A percentile compares a stretch with the other conserved stretches of the same genome.
phyloP scores from a whole-genome alignment of 2,888 invertebrate genomes.

The Calliopum simillimum region DNA sequence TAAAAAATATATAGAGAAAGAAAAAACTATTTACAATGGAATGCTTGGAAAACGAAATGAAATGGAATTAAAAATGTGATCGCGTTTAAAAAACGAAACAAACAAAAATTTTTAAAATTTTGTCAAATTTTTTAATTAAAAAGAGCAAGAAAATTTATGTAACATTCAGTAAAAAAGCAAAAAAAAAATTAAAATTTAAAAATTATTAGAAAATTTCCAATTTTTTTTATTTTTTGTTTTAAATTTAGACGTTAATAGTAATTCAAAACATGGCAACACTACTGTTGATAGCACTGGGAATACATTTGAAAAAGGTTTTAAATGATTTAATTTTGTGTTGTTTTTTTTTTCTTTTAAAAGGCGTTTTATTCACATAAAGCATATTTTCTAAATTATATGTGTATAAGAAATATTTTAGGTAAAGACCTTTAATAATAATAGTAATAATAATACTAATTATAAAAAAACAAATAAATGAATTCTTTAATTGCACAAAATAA shows the following conservation, averaged over 20 bases:
- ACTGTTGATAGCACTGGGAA: conserved; percentile 15
- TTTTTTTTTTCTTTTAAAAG: background rate
- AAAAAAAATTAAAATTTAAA: background rate
- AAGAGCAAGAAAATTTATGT: background rate
- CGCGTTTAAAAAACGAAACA: conserved; percentile 42
- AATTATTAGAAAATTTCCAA: conserved; percentile 2
- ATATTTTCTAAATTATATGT: background rate
- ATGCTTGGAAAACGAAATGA: conserved; percentile 18
- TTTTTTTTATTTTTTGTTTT: background rate
- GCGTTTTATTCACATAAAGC: no score
- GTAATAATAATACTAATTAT: no score
- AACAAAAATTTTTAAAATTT: conserved; percentile 13
- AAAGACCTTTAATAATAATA: conserved; percentile 34
- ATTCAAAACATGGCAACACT: background rate
- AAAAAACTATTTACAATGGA: conserved; percentile 25
- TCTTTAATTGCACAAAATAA: conserved; percentile 40
- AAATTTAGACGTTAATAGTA: background rate
- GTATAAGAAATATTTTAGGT: conserved; percentile 42
- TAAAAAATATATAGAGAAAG: background rate
- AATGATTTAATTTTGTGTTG: background rate
- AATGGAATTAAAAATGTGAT: conserved; percentile 27
- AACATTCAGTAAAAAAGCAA: background rate
- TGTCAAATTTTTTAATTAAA: background rate
- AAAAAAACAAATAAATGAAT: conserved; percentile 46
- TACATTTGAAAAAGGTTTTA: background rate